phyloP scores from a whole-genome alignment of 2,797 vertebrate genomes.

The Cirrhinus mrigala region DNA sequence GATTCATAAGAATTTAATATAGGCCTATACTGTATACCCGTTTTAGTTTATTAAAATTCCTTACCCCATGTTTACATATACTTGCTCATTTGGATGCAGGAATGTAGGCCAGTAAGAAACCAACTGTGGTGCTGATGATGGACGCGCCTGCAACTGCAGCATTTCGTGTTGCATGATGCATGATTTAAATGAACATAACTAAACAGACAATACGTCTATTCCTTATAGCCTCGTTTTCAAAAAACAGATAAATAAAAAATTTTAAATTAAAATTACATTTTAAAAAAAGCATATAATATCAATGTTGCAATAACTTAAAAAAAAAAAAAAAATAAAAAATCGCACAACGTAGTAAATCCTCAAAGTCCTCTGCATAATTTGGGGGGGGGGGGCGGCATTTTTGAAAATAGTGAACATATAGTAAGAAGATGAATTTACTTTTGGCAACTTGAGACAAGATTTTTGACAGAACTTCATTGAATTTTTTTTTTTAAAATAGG shows the following conservation, averaged over 20 bases:
- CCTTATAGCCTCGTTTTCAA: background rate
- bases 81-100: slow-evolving; percentile 25
- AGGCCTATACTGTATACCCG: background rate
- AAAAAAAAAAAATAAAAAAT: too few relatives aligned
- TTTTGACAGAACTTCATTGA: background rate
- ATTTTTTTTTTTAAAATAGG: background rate
- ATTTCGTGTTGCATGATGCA: slow-evolving; percentile 2
- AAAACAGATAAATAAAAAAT: background rate
- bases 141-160: slow-evolving; percentile 14
- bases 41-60: slow-evolving; percentile 3
- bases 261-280: too few relatives aligned
- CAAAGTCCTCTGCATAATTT: background rate
- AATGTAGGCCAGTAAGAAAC: background rate
- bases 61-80: background rate
- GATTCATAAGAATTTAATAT: background rate
- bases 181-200: background rate
- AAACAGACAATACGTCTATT: background rate
- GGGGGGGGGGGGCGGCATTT: rapidly evolving
- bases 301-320: background rate
- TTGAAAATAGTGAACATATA: background rate
- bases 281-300: background rate
- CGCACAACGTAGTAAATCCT: too few relatives aligned
- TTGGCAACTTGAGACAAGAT: background rate
- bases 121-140: slow-evolving; percentile 22
- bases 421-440: background rate